Evolutionary conservation across 2,113 vertebrate species (phyloP).

Genomic region (Pangasianodon hypophthalmus): DNA sequence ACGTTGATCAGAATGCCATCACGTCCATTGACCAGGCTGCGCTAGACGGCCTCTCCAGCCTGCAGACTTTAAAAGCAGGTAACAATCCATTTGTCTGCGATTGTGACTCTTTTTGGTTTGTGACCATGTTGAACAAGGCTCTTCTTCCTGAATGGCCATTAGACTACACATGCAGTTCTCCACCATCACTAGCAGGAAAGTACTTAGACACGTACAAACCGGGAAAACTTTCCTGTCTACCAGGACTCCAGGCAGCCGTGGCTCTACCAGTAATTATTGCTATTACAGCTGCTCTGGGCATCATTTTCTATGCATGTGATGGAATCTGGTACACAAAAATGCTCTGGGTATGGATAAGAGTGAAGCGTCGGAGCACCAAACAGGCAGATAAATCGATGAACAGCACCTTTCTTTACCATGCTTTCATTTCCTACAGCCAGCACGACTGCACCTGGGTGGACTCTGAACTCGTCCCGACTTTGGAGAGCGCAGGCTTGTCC

Average conservation of each 20-base stretch:
- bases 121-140: constrained; percentile 61
- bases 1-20: constrained; percentile 65
- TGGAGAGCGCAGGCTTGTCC: constrained; percentile 61
- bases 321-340: constrained; percentile 69
- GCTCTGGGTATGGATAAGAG: constrained; percentile 70
- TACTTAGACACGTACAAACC: constrained; percentile 53
- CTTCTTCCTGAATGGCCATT: constrained; percentile 66
- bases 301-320: constrained; percentile 62
- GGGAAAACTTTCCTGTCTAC: constrained; percentile 55
- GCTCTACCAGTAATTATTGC: constrained; percentile 47
- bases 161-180: constrained; percentile 61
- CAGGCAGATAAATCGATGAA: constrained; percentile 52
- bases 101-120: constrained; percentile 68
- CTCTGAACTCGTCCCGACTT: constrained; percentile 57
- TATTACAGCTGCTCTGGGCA: constrained; percentile 24
- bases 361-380: constrained; percentile 62
- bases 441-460: constrained; percentile 65
- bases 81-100: constrained; percentile 67
- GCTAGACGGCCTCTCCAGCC: constrained; percentile 52
- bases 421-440: constrained; percentile 73
- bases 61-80: constrained; percentile 60
- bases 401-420: constrained; percentile 60
- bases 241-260: constrained; percentile 57
- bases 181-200: constrained; percentile 43
- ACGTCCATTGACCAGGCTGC: constrained; percentile 50